A percentile compares a stretch with the other conserved stretches of the same genome.
These are phyloP conservation scores for Vulpes lagopus DNA, from an alignment of 2,113 vertebrate genomes.

Conservation along the genomic window DNA sequence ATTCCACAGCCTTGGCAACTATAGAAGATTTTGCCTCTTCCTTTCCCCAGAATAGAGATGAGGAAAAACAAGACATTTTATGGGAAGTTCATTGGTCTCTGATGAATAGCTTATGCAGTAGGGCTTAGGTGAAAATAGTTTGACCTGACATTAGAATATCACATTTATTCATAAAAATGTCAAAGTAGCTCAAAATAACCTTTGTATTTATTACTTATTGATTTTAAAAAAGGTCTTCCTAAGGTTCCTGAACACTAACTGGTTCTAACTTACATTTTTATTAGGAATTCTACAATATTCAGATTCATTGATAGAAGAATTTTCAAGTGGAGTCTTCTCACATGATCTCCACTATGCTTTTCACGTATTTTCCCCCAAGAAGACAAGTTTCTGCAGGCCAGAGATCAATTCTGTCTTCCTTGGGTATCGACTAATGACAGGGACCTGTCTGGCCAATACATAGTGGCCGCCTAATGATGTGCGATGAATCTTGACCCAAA, in stretches of 20 bases:
- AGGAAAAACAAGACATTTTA: not conserved
- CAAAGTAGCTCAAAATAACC: not conserved
- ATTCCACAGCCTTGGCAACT: not conserved
- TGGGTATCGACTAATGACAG: not conserved
- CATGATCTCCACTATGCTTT: not conserved
- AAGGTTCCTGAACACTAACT: not conserved
- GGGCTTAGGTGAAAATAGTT: not conserved
- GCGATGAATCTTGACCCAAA: not conserved
- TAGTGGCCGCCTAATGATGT: not conserved
- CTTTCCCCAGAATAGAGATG: not conserved
- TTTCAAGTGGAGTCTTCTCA: not conserved
- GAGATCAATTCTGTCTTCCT: not conserved
- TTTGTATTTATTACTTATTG: not conserved
- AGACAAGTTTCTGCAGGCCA: not conserved
- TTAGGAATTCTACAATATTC: not conserved
- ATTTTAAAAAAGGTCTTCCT: not conserved
- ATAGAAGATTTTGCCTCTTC: not conserved
- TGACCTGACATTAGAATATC: not conserved
- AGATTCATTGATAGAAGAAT: not conserved
- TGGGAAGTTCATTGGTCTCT: not conserved
- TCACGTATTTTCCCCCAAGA: not conserved
- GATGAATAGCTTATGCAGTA: not conserved
- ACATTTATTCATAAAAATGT: not conserved
- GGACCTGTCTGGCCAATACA: fast-evolving
- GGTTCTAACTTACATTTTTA: not conserved